Conservation (phyloP, 2,797 vertebrate genomes). For the Ambastaia sidthimunki region DNA sequence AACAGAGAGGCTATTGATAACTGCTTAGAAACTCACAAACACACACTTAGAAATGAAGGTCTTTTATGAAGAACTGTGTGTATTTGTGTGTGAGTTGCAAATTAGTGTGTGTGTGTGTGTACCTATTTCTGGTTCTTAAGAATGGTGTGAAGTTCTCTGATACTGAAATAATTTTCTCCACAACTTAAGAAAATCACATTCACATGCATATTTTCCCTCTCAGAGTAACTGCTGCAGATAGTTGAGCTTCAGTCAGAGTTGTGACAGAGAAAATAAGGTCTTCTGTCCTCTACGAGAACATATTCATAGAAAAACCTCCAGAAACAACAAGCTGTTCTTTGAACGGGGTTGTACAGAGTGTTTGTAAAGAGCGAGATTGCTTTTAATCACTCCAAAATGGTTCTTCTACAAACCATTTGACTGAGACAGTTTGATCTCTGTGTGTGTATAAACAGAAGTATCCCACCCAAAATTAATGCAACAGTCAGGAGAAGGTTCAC, state of each 20-base stretch:
- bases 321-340: background rate
- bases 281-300: background rate
- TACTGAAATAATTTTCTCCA: background rate
- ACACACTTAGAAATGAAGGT: slow-evolving; percentile 35
- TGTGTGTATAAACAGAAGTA: slow-evolving; percentile 47
- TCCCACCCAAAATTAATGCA: slow-evolving; percentile 52
- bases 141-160: slow-evolving; percentile 5
- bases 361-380: slow-evolving; percentile 35
- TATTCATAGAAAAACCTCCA: background rate
- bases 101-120: slow-evolving; percentile 22
- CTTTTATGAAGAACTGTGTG: slow-evolving; percentile 25
- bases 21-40: slow-evolving; percentile 39
- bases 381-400: slow-evolving; percentile 28
- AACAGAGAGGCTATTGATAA: slow-evolving; percentile 60
- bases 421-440: slow-evolving; percentile 12
- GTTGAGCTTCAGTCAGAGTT: no score
- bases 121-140: background rate
- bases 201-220: background rate
- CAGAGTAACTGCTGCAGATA: background rate
- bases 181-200: background rate
- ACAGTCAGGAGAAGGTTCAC: slow-evolving; percentile 41
- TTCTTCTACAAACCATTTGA: slow-evolving; percentile 32
- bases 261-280: background rate
- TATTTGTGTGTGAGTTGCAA: slow-evolving; percentile 5
- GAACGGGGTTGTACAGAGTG: background rate